These are phyloP conservation scores for Achroia grisella DNA, from an alignment of 1,140 invertebrate genomes.

Conservation along the genomic window DNA sequence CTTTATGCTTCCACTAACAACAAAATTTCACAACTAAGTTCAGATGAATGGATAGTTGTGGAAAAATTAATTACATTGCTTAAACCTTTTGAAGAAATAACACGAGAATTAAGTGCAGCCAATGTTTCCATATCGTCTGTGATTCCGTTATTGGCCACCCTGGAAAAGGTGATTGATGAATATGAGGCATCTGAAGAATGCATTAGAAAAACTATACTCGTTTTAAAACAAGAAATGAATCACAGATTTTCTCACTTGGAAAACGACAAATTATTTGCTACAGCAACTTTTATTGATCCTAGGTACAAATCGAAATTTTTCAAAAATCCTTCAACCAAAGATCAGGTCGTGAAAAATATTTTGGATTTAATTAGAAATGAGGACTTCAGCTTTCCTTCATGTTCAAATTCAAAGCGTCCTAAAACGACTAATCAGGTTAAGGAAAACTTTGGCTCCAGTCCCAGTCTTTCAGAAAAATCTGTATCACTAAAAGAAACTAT, in stretches of 20 bases:
- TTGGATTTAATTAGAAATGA: too few species aligned
- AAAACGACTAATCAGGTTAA: constrained; percentile 16
- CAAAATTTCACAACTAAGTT: constrained; percentile 20
- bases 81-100: constrained; percentile 25
- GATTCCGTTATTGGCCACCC: constrained; percentile 19
- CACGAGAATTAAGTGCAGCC: constrained; percentile 21
- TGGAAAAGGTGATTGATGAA: constrained; percentile 22
- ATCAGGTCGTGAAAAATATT: too few species aligned
- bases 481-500: constrained; percentile 21
- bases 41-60: too few species aligned
- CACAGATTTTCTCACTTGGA: constrained; percentile 22
- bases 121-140: too few species aligned
- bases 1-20: constrained; percentile 20
- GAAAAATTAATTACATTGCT: too few species aligned
- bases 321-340: too few species aligned
- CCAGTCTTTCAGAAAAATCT: constrained; percentile 18
- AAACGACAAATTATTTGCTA: constrained; percentile 22
- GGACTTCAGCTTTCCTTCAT: too few species aligned
- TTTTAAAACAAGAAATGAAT: too few species aligned
- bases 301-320: too few species aligned
- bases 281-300: too few species aligned
- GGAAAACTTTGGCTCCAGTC: constrained; percentile 14
- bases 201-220: too few species aligned
- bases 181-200: too few species aligned
- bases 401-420: constrained; percentile 20